phyloP scores from a whole-genome alignment of 2,113 vertebrate genomes.

The Camelus bactrianus region DNA sequence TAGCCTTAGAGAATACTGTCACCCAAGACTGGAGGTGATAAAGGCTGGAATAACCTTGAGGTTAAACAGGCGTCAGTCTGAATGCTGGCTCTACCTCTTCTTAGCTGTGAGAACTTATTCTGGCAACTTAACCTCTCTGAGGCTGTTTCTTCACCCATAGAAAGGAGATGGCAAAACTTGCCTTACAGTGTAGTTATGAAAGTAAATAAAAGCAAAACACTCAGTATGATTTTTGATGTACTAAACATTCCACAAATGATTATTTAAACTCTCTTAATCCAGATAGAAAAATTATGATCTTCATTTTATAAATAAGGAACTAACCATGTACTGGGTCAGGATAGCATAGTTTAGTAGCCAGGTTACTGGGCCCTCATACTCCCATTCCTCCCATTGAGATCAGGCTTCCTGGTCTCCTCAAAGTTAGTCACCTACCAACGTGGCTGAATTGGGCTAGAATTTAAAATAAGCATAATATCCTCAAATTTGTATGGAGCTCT shows the following conservation, averaged over 20 bases:
- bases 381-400: background rate
- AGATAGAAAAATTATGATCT: background rate
- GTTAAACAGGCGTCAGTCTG: background rate
- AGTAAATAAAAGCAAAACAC: background rate
- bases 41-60: background rate
- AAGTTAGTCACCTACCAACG: background rate
- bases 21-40: background rate
- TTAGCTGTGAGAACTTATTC: background rate
- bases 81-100: background rate
- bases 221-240: background rate
- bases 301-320: background rate
- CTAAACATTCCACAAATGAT: background rate
- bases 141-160: background rate
- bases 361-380: background rate
- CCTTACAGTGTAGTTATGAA: background rate
- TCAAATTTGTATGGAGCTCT: background rate
- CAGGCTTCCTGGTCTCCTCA: background rate
- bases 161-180: background rate
- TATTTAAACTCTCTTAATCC: background rate
- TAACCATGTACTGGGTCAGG: background rate
- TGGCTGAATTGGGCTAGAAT: background rate
- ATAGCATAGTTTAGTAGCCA: background rate
- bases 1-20: background rate
- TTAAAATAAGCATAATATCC: background rate
- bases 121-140: background rate